Evolutionary conservation across 2,113 vertebrate species (phyloP).

Genomic region (Uropsilus gracilis): DNA sequence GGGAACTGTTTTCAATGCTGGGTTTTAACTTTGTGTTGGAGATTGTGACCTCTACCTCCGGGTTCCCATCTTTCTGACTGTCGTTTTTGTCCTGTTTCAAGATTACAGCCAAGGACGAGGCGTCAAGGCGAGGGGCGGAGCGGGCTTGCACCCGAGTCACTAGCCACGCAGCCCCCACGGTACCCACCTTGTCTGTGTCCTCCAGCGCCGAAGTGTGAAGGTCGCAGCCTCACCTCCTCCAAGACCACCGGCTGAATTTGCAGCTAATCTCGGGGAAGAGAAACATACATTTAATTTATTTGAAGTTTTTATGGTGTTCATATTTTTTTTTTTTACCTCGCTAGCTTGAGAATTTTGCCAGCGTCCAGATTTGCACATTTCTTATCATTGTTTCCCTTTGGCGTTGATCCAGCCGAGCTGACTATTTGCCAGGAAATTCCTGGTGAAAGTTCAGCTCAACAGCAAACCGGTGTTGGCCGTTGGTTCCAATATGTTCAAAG

Average conservation of each 20-base stretch:
- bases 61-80: background rate
- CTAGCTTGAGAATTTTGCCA: slow-evolving; percentile 78
- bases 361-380: slow-evolving; percentile 86
- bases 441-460: slow-evolving; percentile 87
- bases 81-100: slow-evolving; percentile 42
- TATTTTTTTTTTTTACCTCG: slow-evolving; percentile 81
- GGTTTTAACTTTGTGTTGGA: background rate
- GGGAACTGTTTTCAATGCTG: background rate
- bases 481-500: slow-evolving; percentile 88
- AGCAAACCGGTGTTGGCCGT: slow-evolving; percentile 84
- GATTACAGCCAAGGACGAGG: slow-evolving; percentile 87
- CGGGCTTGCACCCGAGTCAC: slow-evolving; percentile 87
- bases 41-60: background rate
- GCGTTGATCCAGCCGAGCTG: slow-evolving; percentile 87
- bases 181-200: slow-evolving; percentile 68
- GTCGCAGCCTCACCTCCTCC: background rate
- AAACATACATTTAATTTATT: slow-evolving; percentile 88
- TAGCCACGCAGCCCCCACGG: slow-evolving; percentile 70
- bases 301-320: slow-evolving; percentile 75
- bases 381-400: slow-evolving; percentile 77
- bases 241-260: slow-evolving; percentile 54
- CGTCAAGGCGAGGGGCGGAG: slow-evolving; percentile 90
- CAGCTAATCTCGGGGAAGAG: slow-evolving; percentile 68
- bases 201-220: slow-evolving; percentile 78
- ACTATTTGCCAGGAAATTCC: slow-evolving; percentile 83